These are phyloP conservation scores for Proterorhinus semilunaris DNA, from an alignment of 2,113 vertebrate species.

Conservation along the genomic window DNA sequence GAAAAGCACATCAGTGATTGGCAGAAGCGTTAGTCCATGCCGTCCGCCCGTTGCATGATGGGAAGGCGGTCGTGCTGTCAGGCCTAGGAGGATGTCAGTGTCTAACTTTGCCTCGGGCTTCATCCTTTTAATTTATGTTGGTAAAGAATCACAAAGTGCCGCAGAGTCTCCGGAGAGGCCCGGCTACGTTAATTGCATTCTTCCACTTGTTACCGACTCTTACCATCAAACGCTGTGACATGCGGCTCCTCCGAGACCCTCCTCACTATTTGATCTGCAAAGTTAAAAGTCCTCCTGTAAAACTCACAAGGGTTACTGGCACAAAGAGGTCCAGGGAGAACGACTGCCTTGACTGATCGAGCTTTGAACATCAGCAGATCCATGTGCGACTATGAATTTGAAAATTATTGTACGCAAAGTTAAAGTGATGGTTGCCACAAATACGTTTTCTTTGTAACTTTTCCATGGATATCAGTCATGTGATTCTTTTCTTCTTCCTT, in stretches of 20 bases:
- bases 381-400: too few species aligned
- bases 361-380: neutral
- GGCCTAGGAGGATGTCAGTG: slow-evolving; percentile 58
- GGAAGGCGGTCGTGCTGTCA: slow-evolving; percentile 37
- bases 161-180: slow-evolving; percentile 66
- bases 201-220: slow-evolving; percentile 64
- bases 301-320: slow-evolving; percentile 43
- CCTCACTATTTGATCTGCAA: slow-evolving; percentile 60
- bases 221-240: slow-evolving; percentile 27
- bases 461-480: too few species aligned
- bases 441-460: too few species aligned
- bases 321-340: slow-evolving; percentile 3
- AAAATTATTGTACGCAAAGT: too few species aligned
- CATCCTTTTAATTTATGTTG: slow-evolving; percentile 68
- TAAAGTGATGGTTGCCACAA: too few species aligned
- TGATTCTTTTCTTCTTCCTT: too few species aligned
- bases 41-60: slow-evolving; percentile 52
- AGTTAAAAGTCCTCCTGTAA: slow-evolving; percentile 49
- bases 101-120: slow-evolving; percentile 62
- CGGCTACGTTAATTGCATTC: slow-evolving; percentile 72
- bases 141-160: slow-evolving; percentile 62
- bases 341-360: neutral
- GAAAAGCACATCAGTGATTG: slow-evolving; percentile 44
- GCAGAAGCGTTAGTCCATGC: slow-evolving; percentile 53
- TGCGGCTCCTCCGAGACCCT: slow-evolving; percentile 49